These are phyloP conservation scores for Merodon equestris DNA, from an alignment of 2,888 invertebrate species.

Conservation along the genomic window DNA sequence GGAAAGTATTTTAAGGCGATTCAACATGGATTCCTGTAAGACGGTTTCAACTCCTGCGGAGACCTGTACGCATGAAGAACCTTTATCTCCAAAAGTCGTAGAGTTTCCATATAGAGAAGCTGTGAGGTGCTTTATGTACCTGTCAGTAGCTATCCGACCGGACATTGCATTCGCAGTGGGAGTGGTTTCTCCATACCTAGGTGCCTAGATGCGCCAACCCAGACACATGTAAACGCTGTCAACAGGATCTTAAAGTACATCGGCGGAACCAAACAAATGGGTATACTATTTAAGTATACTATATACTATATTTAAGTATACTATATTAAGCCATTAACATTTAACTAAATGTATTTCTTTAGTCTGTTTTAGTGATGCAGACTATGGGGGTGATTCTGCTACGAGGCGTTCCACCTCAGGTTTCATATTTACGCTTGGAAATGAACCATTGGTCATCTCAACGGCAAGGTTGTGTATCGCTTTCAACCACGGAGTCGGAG, in stretches of 20 bases:
- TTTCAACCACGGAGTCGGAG: conserved; percentile 49
- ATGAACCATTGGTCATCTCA: conserved; percentile 30
- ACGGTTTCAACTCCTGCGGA: conserved; percentile 63
- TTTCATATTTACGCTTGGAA: conserved; percentile 27
- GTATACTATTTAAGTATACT: conserved; percentile 32
- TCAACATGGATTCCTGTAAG: conserved; percentile 57
- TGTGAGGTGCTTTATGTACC: conserved; percentile 60
- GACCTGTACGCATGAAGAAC: neutral
- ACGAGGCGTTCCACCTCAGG: conserved; percentile 60
- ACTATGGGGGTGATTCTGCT: conserved; percentile 41
- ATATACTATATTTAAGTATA: too few relatives aligned
- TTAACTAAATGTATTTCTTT: conserved; percentile 13
- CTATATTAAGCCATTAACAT: too few relatives aligned
- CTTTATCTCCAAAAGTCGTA: conserved; percentile 44
- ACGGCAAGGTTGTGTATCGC: conserved; percentile 36
- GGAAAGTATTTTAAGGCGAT: conserved; percentile 52
- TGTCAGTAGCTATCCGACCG: conserved; percentile 66
- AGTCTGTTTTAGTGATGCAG: conserved; percentile 48
- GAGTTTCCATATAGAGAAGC: conserved; percentile 67
- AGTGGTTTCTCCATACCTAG: conserved; percentile 37
- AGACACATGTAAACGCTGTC: conserved; percentile 21
- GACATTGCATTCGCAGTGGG: conserved; percentile 63
- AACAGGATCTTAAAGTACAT: conserved; percentile 34
- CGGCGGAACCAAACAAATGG: conserved; percentile 25
- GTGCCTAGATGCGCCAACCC: conserved; percentile 26